Conservation (phyloP, 2,113 vertebrate genomes). For the Cinclus cinclus region DNA sequence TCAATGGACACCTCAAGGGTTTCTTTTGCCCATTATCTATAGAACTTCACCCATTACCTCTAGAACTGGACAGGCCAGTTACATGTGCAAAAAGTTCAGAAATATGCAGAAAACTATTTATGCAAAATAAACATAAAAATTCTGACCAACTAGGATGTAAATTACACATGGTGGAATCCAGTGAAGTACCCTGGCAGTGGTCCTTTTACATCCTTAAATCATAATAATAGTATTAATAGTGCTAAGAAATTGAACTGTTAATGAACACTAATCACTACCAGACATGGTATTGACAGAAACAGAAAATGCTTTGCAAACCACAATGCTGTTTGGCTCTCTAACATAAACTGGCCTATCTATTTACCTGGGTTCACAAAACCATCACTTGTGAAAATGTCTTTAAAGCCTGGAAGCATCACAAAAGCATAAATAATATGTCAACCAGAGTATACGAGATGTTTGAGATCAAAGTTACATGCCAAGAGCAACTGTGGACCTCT, state of each 20-base stretch:
- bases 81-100: not conserved
- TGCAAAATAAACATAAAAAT: not conserved
- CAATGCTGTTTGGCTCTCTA: not conserved
- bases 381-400: not conserved
- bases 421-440: not conserved
- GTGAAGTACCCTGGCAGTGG: not conserved
- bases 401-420: not conserved
- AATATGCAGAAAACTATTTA: not conserved
- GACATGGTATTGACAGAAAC: not conserved
- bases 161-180: not conserved
- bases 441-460: not conserved
- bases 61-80: not conserved
- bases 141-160: not conserved
- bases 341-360: not conserved
- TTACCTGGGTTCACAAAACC: not conserved
- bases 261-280: not conserved
- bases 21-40: not conserved
- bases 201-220: not conserved
- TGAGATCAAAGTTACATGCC: not conserved
- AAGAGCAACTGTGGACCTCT: not conserved
- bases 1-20: not conserved
- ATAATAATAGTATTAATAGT: not conserved
- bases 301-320: not conserved
- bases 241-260: not conserved
- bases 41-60: not conserved